Base-by-base conservation (phyloP, 2,113 vertebrate species). In the Mormoops blainvillei region DNA sequence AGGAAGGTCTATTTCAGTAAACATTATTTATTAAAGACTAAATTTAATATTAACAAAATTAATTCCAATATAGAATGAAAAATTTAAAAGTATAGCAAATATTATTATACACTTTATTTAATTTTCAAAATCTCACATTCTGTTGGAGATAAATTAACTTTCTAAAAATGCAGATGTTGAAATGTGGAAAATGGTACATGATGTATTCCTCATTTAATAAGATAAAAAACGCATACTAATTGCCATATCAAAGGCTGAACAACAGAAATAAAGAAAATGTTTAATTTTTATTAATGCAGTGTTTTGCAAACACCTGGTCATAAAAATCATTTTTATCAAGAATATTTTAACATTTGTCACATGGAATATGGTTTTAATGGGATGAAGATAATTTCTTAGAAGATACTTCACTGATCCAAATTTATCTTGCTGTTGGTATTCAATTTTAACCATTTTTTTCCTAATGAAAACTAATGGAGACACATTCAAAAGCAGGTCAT, bases 111-210 rank as follows among this genome's bases (percentile, higher is more conserved):
- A 61, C 26, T 58, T 96, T 48, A 54, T 84, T 93, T 88, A 95
- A 93, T 91, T 97, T 96, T 88, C 52, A 97, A 28, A 78, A 93
- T 65, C 52, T 95, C 50, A 84, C 0, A 1, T 76, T 92, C 76
- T 87, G 24, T 36, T 96, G 41, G 33, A 96, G 95, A 94, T 95
- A 89, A 96, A 93, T 97, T 96, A 95, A 94, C 84, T 92, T 96
- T 84, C 61, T 88, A 96, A 90, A 48, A 91, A 94, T 73, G 54
- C 14, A 93, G 94, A 97, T 80, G 54, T 18, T 91, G 31, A 96
- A 80, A 54, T 86, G 20, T 43, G 31, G 52, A 74, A 95, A 97
- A 90, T 36, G 43, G 67, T 65, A 0, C 33, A 89, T 80, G 26
- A 1, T 81, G 24, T 54, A 88, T 68, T 94, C 33, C n/a, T 63